A percentile compares a stretch with the other conserved stretches of the same genome.
These are phyloP conservation scores for Leptinotarsa peninsularis DNA, from an alignment of 2,888 invertebrate genomes.

Conservation along the genomic window DNA sequence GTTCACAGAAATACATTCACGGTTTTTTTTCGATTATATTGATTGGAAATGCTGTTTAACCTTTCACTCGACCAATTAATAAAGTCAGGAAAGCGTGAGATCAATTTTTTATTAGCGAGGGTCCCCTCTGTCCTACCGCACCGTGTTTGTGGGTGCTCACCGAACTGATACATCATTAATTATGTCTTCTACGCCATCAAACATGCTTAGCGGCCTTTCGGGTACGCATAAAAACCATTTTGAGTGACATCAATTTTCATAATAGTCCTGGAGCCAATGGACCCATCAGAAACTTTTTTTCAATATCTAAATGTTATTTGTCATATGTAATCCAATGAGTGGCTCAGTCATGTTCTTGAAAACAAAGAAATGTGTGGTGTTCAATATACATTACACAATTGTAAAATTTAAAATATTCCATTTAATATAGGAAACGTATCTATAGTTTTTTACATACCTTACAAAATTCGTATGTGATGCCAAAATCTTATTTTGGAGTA, in stretches of 20 bases:
- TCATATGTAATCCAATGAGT: too few relatives aligned
- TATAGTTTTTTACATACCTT: too few relatives aligned
- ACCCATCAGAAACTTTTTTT: too few relatives aligned
- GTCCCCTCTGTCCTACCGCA: slow-evolving; percentile 5
- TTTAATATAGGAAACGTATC: too few relatives aligned
- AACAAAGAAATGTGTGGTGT: too few relatives aligned
- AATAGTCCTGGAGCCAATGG: not conserved
- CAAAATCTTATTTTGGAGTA: too few relatives aligned
- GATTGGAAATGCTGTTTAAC: slow-evolving; percentile 30
- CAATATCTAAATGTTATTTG: too few relatives aligned
- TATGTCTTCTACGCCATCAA: slow-evolving; percentile 29
- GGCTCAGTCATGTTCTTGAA: too few relatives aligned
- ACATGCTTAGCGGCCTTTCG: slow-evolving; percentile 23
- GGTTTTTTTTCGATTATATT: slow-evolving; percentile 13
- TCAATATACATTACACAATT: too few relatives aligned
- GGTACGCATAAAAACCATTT: slow-evolving; percentile 20
- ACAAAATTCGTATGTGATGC: too few relatives aligned
- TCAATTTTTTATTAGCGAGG: slow-evolving; percentile 26
- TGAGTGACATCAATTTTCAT: slow-evolving; percentile 17
- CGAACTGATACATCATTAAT: slow-evolving; percentile 36
- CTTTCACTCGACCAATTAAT: slow-evolving; percentile 28
- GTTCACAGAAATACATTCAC: slow-evolving; percentile 6
- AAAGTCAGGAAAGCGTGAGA: slow-evolving; percentile 31
- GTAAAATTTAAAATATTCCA: too few relatives aligned
- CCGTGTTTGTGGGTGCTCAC: slow-evolving; percentile 30